A percentile compares a stretch with the other conserved stretches of the same genome.
phyloP scores from a whole-genome alignment of 2,797 vertebrate genomes.

The Sebastes iracundus region DNA sequence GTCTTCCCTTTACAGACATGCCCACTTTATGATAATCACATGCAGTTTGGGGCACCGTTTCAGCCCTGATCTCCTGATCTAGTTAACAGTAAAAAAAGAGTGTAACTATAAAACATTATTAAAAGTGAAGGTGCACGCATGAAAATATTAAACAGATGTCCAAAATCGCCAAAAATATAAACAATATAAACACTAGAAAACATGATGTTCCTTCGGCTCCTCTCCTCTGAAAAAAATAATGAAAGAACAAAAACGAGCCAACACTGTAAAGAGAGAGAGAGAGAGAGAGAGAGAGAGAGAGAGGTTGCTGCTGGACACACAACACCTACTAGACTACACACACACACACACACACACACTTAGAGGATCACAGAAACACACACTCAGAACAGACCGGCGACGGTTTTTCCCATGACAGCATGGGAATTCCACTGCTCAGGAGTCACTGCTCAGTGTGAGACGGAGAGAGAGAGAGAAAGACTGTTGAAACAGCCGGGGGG shows the following conservation, averaged over 20 bases:
- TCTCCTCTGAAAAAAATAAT: neutral
- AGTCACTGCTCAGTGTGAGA: conserved; percentile 55
- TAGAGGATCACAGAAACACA: conserved; percentile 4
- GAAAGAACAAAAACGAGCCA: neutral
- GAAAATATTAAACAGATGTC: neutral
- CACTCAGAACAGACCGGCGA: conserved; percentile 26
- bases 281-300: neutral
- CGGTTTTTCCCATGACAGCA: conserved; percentile 69
- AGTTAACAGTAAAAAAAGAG: neutral
- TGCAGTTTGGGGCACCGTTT: too few relatives aligned
- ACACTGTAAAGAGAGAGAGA: conserved; percentile 4
- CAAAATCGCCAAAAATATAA: neutral
- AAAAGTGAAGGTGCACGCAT: neutral
- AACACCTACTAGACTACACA: conserved; percentile 19
- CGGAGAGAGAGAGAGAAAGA: conserved; percentile 5
- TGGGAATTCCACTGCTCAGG: conserved; percentile 67
- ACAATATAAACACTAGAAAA: neutral
- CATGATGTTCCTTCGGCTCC: neutral
- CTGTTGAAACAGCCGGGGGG: conserved; percentile 39
- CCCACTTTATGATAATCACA: too few relatives aligned
- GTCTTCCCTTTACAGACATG: too few relatives aligned
- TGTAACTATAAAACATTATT: neutral
- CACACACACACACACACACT: conserved; percentile 25
- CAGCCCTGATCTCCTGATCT: too few relatives aligned
- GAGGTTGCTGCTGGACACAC: conserved; percentile 5